Conservation (phyloP, 2,113 vertebrate species). For the Grallaria varia region DNA sequence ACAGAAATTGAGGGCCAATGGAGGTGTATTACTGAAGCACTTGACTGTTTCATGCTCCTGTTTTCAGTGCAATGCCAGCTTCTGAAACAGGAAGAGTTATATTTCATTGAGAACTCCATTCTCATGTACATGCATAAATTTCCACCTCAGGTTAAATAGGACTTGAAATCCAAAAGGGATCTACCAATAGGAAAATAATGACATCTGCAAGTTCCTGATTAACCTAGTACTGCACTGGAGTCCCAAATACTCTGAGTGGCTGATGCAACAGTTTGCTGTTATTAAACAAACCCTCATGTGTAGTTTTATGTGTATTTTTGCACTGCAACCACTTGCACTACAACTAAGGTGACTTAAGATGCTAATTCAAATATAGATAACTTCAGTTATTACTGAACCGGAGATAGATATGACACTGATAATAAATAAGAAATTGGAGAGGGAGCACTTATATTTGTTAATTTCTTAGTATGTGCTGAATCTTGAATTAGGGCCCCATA, state of each 20-base stretch:
- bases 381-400: not conserved
- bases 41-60: not conserved
- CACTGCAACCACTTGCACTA: not conserved
- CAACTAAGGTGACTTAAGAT: not conserved
- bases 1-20: not conserved
- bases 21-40: not conserved
- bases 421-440: not conserved
- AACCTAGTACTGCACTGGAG: not conserved
- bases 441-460: not conserved
- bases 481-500: not conserved
- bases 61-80: not conserved
- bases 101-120: not conserved
- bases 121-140: not conserved
- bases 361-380: not conserved
- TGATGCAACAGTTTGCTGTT: not conserved
- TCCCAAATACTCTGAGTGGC: not conserved
- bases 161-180: not conserved
- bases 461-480: not conserved
- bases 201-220: not conserved
- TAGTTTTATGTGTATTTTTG: not conserved
- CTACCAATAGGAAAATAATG: not conserved
- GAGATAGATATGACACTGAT: not conserved
- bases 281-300: not conserved
- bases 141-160: not conserved
- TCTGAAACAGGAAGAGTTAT: not conserved